phyloP scores from a whole-genome alignment of 2,797 vertebrate genomes.

The Antennarius maculatus region DNA sequence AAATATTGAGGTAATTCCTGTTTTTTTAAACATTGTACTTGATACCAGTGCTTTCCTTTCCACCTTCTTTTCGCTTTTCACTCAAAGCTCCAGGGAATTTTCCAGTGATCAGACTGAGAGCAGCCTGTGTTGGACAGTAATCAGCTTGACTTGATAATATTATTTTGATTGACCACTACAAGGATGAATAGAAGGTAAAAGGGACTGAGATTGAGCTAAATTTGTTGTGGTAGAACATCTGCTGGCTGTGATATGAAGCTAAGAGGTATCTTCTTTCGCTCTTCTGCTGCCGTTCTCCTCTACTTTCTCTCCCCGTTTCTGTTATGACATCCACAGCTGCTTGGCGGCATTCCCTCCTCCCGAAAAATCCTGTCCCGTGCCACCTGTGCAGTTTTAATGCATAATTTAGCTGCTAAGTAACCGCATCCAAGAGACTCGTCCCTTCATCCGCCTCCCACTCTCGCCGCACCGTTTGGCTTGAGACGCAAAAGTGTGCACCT shows the following conservation, averaged over 20 bases:
- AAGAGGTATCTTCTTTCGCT: constrained; percentile 64
- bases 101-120: constrained; percentile 33
- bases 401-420: constrained; percentile 83
- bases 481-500: constrained; percentile 23
- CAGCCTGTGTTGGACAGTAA: constrained; percentile 31
- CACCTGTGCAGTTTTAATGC: constrained; percentile 83
- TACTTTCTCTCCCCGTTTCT: constrained; percentile 51
- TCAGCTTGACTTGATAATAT: constrained; percentile 40
- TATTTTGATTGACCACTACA: constrained; percentile 24
- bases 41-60: constrained; percentile 4
- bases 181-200: neutral
- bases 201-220: neutral
- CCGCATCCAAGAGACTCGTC: constrained; percentile 69
- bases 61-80: constrained; percentile 6
- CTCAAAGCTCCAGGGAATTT: constrained; percentile 37
- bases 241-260: constrained; percentile 79
- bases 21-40: constrained; percentile 54
- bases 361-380: constrained; percentile 68
- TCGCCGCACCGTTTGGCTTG: constrained; percentile 22
- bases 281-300: constrained; percentile 38
- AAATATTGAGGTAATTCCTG: constrained; percentile 46
- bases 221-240: constrained; percentile 73
- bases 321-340: constrained; percentile 69
- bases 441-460: constrained; percentile 26
- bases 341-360: constrained; percentile 47